phyloP scores from a whole-genome alignment of 2,888 invertebrate species.

The Steromphala cineraria region DNA sequence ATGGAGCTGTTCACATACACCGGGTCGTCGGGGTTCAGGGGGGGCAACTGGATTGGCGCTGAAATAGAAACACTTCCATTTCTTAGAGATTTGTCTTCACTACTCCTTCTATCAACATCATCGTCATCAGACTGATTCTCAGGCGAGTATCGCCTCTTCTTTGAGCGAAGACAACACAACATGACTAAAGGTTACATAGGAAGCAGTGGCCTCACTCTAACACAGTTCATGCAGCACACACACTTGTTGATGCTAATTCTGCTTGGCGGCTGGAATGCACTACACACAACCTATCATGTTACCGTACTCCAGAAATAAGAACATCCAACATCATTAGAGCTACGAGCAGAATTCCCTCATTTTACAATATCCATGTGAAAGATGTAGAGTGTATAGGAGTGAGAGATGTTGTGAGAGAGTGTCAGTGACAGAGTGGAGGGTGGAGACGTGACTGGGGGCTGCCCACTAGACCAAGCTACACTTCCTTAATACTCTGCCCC shows the following conservation, averaged over 20 bases:
- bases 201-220: too few relatives aligned
- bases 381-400: too few relatives aligned
- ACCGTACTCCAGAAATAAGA: too few relatives aligned
- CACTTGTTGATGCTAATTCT: too few relatives aligned
- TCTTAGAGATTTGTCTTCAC: constrained; percentile 4
- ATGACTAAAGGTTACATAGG: constrained; percentile 4
- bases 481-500: too few relatives aligned
- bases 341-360: too few relatives aligned
- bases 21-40: background rate
- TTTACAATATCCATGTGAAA: too few relatives aligned
- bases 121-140: background rate
- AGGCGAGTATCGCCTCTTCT: background rate
- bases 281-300: too few relatives aligned
- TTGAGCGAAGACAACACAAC: background rate
- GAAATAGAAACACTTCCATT: constrained; percentile 27
- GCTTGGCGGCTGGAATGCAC: too few relatives aligned
- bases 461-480: too few relatives aligned
- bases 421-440: background rate
- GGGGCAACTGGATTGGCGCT: constrained; percentile 7
- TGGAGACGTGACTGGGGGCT: background rate
- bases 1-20: constrained; percentile 17
- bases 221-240: too few relatives aligned
- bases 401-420: background rate
- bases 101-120: background rate
- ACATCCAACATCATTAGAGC: too few relatives aligned